Base-by-base conservation (phyloP, 2,113 vertebrate species). In the Eretmochelys imbricata region DNA sequence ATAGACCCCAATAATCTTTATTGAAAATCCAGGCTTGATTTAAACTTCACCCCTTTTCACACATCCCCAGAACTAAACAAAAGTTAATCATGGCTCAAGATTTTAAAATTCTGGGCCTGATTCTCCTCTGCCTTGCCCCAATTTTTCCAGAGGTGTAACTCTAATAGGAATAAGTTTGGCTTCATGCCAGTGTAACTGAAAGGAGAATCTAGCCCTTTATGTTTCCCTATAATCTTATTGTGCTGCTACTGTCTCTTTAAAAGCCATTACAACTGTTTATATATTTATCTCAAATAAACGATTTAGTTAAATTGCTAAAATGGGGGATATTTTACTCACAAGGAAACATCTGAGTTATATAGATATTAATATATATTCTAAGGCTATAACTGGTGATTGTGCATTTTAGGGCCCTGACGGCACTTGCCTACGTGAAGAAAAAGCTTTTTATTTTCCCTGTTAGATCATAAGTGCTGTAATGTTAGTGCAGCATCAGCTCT, bases 401-500 rank as follows among this genome's bases (percentile, higher is more conserved):
- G 88, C 97, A 96, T 97, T 96, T 98, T 95, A 96, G 97, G 97
- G 96, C 95, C 88, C 89, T 96, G 91, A 82, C 89, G 94, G 86
- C 91, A 87, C 91, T 93, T 89, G 94, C 95, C 96, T 97, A 96
- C 93, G 84, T 87, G 85, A 75, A 96, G 96, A 96, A 97, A 81
- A 96, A 91, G 85, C 93, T 93, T 97, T 97, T 96, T 93, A 94
- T 98, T 98, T 97, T 95, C 96, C 96, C 95, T 62, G 93, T 97
- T 97, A 97, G 97, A 97, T 98, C 93, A 88, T 97, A 98, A 98
- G 95, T 95, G 93, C 97, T 96, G 62, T 92, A 93, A 93, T 98
- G 97, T 96, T 97, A 98, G 95, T 97, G 97, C 97, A 95, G 1
- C 94, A 97, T 97, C 98, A 98, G 98, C 97, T 14, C 96, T 98